Evolutionary conservation across 2,797 vertebrate species (phyloP).

Genomic region (Pteropus rufus): DNA sequence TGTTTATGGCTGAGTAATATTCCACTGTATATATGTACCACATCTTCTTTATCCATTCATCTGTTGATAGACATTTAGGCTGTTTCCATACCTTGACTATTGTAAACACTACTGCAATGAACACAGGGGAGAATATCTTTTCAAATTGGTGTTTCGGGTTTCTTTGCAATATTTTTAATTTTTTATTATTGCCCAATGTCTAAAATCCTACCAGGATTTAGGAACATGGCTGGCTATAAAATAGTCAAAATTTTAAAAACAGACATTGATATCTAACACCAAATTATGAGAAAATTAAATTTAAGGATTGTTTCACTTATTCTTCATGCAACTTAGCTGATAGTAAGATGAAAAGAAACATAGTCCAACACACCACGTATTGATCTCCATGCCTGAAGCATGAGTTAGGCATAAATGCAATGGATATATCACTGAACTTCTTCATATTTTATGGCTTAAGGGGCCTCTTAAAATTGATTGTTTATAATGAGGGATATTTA

Average conservation of each 20-base stretch:
- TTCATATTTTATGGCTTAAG: neutral
- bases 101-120: too few species aligned
- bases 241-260: constrained; percentile 21
- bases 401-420: neutral
- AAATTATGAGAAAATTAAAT: constrained; percentile 17
- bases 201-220: neutral
- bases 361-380: neutral
- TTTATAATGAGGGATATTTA: constrained; percentile 13
- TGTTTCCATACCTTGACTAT: too few species aligned
- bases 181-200: neutral
- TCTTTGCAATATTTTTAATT: neutral
- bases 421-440: neutral
- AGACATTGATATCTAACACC: neutral
- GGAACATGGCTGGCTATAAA: neutral
- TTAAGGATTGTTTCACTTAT: neutral
- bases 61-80: too few species aligned
- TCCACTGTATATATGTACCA: too few species aligned
- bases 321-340: neutral
- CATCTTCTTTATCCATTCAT: too few species aligned
- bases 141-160: too few species aligned
- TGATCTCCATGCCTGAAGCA: neutral
- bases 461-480: neutral
- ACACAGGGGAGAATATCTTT: too few species aligned
- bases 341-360: neutral
- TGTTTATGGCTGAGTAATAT: too few species aligned